A percentile compares a stretch with the other conserved stretches of the same genome.
Evolutionary conservation across 2,113 vertebrate genomes (phyloP).

Genomic region (Acrocephalus kingi): DNA sequence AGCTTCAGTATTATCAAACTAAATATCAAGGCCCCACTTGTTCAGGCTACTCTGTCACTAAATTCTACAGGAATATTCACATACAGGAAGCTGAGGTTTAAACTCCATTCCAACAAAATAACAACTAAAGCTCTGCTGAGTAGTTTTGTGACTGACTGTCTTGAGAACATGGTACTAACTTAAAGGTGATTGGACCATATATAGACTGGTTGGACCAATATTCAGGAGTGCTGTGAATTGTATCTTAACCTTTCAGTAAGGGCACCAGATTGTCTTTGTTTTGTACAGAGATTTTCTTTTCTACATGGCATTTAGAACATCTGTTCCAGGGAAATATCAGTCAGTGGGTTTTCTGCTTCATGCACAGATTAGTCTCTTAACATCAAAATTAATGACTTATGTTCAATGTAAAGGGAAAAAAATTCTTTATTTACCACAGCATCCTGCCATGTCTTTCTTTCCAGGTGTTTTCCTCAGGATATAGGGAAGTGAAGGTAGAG

Average conservation of each 20-base stretch:
- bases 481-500: background rate
- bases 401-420: background rate
- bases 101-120: background rate
- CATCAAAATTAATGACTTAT: constrained; percentile 27
- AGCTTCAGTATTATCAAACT: background rate
- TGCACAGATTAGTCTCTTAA: background rate
- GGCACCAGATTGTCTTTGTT: background rate
- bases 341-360: constrained; percentile 7
- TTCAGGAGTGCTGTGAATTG: background rate
- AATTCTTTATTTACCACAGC: background rate
- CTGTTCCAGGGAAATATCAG: constrained; percentile 24
- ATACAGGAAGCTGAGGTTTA: background rate
- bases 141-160: background rate
- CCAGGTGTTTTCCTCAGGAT: background rate
- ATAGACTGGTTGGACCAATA: background rate
- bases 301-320: background rate
- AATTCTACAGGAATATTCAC: background rate
- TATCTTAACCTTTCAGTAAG: background rate
- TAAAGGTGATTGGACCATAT: background rate
- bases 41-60: background rate
- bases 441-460: background rate
- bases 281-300: background rate
- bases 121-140: background rate
- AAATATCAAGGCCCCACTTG: background rate
- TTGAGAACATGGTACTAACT: background rate